These are phyloP conservation scores for Caenorhabditis becei DNA, from an alignment of 2,888 invertebrate species.

Conservation along the genomic window DNA sequence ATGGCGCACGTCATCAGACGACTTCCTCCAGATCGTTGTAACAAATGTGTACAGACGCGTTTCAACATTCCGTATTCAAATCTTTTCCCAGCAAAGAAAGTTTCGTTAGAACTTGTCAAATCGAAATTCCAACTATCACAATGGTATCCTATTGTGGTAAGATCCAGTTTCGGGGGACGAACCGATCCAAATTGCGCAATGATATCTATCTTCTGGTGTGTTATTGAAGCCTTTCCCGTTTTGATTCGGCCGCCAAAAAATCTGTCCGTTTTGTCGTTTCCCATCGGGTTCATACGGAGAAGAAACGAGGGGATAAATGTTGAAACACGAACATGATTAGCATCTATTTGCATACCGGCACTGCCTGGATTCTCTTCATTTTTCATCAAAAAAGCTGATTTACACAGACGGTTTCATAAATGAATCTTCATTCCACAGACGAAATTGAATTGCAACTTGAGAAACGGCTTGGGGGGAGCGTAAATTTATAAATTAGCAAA, in stretches of 20 bases:
- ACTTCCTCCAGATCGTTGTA: not conserved
- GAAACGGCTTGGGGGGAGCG: not conserved
- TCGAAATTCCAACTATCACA: slow-evolving; percentile 35
- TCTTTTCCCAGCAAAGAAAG: not conserved
- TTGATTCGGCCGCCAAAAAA: slow-evolving; percentile 38
- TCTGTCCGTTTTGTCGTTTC: slow-evolving; percentile 16
- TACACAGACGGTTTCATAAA: slow-evolving; percentile 41
- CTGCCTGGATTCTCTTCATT: slow-evolving; percentile 15
- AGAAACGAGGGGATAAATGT: slow-evolving; percentile 16
- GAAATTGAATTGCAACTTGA: not conserved
- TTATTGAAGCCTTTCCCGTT: slow-evolving; percentile 45
- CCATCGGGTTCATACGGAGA: slow-evolving; percentile 41
- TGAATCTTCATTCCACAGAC: slow-evolving; percentile 33
- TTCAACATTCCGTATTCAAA: slow-evolving; percentile 4
- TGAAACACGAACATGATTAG: slow-evolving; percentile 55
- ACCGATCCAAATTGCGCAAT: slow-evolving; percentile 32
- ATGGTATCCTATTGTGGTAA: slow-evolving; percentile 42
- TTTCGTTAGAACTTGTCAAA: slow-evolving; percentile 22
- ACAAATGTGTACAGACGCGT: slow-evolving; percentile 4
- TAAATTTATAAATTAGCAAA: slow-evolving; percentile 46
- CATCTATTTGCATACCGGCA: slow-evolving; percentile 50
- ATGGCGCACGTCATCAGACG: not conserved
- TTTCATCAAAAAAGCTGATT: slow-evolving; percentile 49
- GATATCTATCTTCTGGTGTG: slow-evolving; percentile 41
- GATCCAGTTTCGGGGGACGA: slow-evolving; percentile 42